These are phyloP conservation scores for Dipus sagitta DNA, from an alignment of 2,797 vertebrate species.

Conservation along the genomic window DNA sequence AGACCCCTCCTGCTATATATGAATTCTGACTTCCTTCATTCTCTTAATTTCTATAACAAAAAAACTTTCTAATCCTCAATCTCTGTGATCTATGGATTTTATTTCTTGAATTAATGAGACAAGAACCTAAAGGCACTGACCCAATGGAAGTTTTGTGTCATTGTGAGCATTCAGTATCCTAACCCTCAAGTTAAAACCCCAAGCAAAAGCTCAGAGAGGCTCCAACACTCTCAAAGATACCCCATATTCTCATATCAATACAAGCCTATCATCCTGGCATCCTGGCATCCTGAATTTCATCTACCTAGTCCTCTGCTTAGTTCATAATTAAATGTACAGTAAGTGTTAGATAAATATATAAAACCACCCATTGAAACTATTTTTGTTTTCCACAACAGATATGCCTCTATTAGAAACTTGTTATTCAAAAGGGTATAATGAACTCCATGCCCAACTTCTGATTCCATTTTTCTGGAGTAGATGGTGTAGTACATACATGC, in stretches of 20 bases:
- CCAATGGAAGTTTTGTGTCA: not conserved
- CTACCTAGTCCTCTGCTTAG: not conserved
- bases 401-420: not conserved
- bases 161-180: no score
- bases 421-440: not conserved
- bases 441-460: not conserved
- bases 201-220: no score
- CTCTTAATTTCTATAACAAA: no score
- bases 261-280: not conserved
- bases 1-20: no score
- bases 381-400: not conserved
- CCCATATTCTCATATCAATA: no score
- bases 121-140: not conserved
- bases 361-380: conserved; percentile 3
- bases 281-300: not conserved
- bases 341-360: conserved; percentile 13
- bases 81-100: no score
- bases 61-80: no score
- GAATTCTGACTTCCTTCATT: no score
- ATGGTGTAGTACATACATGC: not conserved
- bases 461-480: not conserved
- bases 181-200: no score
- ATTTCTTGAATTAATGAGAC: no score
- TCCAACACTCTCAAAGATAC: no score
- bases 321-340: not conserved